Conservation (phyloP, 2,113 vertebrate species). For the Osmerus mordax region DNA sequence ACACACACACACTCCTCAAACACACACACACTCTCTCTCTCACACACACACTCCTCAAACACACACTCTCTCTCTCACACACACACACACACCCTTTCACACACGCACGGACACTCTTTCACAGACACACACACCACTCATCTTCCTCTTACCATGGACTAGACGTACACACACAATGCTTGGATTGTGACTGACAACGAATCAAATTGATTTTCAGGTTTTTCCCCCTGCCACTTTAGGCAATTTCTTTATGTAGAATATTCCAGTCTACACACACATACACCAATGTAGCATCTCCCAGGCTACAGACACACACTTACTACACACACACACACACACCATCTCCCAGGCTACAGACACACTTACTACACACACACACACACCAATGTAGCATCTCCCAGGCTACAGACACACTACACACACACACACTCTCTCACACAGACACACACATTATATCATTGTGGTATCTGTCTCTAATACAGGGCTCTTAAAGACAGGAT, state of each 20-base stretch:
- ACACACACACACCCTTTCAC: no score
- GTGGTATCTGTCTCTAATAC: neutral
- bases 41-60: no score
- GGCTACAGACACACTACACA: no score
- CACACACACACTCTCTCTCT: no score
- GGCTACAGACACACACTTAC: no score
- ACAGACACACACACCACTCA: neutral
- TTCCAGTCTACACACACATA: neutral
- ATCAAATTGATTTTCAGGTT: conserved; percentile 6
- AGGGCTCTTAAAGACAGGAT: neutral
- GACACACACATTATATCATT: neutral
- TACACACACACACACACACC: neutral
- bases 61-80: no score
- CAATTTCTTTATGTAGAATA: neutral
- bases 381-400: no score
- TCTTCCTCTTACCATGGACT: no score
- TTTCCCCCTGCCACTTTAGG: neutral
- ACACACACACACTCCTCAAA: no score
- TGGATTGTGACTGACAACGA: neutral
- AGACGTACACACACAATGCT: neutral
- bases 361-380: neutral
- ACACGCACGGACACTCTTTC: no score
- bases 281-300: neutral
- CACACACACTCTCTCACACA: neutral
- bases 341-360: no score